Conservation (phyloP, 1,140 invertebrate genomes). For the Eulimnadia texana region DNA sequence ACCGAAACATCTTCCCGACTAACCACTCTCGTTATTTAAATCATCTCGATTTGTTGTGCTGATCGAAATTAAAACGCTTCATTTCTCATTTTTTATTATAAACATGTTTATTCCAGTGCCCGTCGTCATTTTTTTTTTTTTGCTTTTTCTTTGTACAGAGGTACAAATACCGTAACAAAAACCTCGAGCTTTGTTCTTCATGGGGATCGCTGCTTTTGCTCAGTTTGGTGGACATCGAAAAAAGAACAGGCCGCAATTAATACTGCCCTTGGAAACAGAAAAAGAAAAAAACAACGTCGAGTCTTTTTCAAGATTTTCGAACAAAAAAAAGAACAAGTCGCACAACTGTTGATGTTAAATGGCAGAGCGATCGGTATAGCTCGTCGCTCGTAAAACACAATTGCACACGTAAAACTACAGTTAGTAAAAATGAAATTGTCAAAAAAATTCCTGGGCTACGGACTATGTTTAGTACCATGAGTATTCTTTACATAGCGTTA, state of each 20-base stretch:
- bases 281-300: neutral
- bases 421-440: neutral
- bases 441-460: neutral
- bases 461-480: conserved; percentile 4
- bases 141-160: conserved; percentile 1
- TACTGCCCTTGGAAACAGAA: neutral
- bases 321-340: no score
- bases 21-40: neutral
- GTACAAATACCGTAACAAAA: conserved; percentile 3
- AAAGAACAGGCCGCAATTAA: neutral
- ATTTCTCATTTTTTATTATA: conserved; percentile 13
- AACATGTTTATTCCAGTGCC: conserved; percentile 8
- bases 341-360: no score
- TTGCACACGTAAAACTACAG: neutral
- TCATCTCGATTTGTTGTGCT: no score
- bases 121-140: conserved; percentile 3
- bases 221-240: neutral
- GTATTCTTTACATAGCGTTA: conserved; percentile 13
- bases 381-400: neutral
- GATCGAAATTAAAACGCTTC: no score
- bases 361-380: no score
- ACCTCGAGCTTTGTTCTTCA: neutral
- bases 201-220: neutral
- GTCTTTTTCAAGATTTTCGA: no score
- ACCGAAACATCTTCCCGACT: neutral